Percentiles rank a stretch among this genome's conserved stretches.
phyloP scores from a whole-genome alignment of 92 coral and sea anemone species.

The Pocillopora grandis region DNA sequence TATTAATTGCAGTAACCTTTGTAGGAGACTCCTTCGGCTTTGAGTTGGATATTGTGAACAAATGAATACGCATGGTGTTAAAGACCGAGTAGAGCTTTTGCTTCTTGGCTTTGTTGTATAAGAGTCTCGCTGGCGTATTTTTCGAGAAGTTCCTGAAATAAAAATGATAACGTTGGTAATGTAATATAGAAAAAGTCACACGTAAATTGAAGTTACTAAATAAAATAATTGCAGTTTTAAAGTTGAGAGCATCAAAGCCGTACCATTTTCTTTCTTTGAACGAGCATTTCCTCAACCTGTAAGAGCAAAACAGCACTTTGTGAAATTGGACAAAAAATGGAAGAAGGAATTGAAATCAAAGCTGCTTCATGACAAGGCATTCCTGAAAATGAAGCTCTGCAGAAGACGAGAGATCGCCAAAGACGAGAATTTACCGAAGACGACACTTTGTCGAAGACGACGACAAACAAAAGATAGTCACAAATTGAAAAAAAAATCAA shows the following conservation, averaged over 20 bases:
- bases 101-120: constrained; percentile 95
- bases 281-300: constrained; percentile 95
- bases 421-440: too few species aligned
- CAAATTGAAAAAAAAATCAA: not conserved
- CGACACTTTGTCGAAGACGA: too few species aligned
- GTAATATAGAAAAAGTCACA: not conserved
- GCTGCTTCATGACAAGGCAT: too few species aligned
- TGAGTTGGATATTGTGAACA: not conserved
- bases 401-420: too few species aligned
- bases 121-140: constrained; percentile 95
- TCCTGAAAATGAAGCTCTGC: too few species aligned
- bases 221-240: not conserved
- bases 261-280: constrained; percentile 97
- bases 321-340: not conserved
- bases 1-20: not conserved
- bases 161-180: not conserved
- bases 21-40: not conserved
- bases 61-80: constrained; percentile 2
- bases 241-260: not conserved
- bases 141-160: constrained; percentile 87
- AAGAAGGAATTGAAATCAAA: not conserved
- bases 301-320: not conserved
- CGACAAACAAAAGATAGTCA: too few species aligned
- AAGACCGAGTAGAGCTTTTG: constrained; percentile 93
- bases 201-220: not conserved